A percentile compares a stretch with the other conserved stretches of the same genome.
Evolutionary conservation across 2,888 invertebrate genomes (phyloP).

Genomic region (Sarcophaga rosellei): DNA sequence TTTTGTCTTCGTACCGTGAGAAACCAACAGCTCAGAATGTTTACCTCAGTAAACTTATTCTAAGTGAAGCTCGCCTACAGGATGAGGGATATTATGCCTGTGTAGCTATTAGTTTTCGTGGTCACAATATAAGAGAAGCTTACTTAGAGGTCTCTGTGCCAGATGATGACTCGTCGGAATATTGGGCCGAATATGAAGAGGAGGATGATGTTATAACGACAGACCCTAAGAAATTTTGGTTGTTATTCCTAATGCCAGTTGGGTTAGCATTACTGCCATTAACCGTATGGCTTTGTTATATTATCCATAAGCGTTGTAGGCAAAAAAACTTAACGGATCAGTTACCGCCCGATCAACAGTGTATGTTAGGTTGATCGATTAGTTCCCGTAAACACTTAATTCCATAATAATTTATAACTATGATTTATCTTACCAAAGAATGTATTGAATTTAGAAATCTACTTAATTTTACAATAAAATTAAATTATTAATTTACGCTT

Average conservation of each 20-base stretch:
- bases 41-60: conserved; percentile 79
- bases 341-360: conserved; percentile 69
- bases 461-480: neutral
- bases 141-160: conserved; percentile 73
- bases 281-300: conserved; percentile 77
- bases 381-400: conserved; percentile 1
- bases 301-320: conserved; percentile 73
- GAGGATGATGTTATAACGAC: conserved; percentile 68
- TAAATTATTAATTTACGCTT: conserved; percentile 38
- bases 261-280: conserved; percentile 78
- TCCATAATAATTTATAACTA: neutral
- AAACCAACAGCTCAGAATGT: conserved; percentile 76
- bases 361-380: conserved; percentile 69
- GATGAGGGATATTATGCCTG: conserved; percentile 80
- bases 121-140: conserved; percentile 78
- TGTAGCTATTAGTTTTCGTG: conserved; percentile 79
- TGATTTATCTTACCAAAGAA: conserved; percentile 16
- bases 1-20: conserved; percentile 75
- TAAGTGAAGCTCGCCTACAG: conserved; percentile 74
- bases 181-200: conserved; percentile 74
- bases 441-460: neutral
- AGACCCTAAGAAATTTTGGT: conserved; percentile 75
- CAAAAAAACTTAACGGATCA: conserved; percentile 35
- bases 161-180: conserved; percentile 75
- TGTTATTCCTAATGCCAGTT: conserved; percentile 79